phyloP scores from a whole-genome alignment of 2,797 vertebrate genomes.

The Hippocampus kuda region DNA sequence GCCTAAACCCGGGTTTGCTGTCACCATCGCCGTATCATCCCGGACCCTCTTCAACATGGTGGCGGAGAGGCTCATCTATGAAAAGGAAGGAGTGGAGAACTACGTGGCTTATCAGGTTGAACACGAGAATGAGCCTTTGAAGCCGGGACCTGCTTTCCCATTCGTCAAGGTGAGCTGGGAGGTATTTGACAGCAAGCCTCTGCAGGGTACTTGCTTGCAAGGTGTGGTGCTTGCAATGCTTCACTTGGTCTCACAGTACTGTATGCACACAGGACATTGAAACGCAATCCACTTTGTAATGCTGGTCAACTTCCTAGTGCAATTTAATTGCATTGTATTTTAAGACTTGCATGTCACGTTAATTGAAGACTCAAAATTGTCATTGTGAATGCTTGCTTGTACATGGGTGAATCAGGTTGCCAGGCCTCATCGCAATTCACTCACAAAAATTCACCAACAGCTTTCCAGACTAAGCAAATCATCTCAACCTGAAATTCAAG shows the following conservation, averaged over 20 bases:
- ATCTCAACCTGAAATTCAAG: background rate
- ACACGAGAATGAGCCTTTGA: conserved; percentile 76
- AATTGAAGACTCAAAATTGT: too few relatives aligned
- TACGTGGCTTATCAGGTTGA: conserved; percentile 78
- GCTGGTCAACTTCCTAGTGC: background rate
- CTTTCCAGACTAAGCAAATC: background rate
- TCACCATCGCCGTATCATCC: conserved; percentile 89
- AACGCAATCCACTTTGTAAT: background rate
- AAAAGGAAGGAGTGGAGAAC: conserved; percentile 79
- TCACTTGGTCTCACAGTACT: background rate
- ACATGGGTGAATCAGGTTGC: background rate
- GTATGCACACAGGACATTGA: background rate
- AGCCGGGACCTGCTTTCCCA: conserved; percentile 77
- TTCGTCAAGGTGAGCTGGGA: conserved; percentile 80
- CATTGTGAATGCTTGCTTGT: too few relatives aligned
- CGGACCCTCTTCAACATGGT: conserved; percentile 84
- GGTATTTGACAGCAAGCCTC: background rate
- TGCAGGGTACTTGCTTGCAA: background rate
- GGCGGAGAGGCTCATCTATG: conserved; percentile 75
- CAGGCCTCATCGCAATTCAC: background rate
- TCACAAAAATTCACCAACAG: background rate
- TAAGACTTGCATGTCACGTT: too few relatives aligned
- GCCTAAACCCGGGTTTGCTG: conserved; percentile 82
- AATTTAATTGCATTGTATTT: too few relatives aligned
- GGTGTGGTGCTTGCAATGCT: background rate